Conservation (phyloP, 2,113 vertebrate genomes). For the Cacatua alba region DNA sequence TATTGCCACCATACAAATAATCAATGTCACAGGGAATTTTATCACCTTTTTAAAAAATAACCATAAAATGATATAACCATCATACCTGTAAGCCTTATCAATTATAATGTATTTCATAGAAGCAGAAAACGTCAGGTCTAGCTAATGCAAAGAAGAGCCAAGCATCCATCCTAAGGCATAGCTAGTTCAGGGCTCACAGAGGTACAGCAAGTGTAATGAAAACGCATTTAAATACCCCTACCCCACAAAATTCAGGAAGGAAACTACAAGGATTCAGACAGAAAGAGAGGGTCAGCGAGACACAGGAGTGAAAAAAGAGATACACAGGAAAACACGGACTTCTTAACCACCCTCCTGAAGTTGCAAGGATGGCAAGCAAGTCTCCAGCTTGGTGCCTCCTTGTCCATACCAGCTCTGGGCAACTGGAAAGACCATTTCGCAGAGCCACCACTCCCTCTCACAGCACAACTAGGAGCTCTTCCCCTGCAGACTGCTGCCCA, state of each 20-base stretch:
- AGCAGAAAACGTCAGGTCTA: background rate
- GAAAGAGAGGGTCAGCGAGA: background rate
- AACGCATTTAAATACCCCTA: background rate
- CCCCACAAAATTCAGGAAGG: background rate
- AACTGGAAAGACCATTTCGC: background rate
- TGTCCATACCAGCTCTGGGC: background rate
- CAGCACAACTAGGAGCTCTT: rapidly evolving
- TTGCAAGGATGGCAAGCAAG: rapidly evolving
- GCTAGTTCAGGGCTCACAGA: background rate
- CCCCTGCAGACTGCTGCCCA: rapidly evolving
- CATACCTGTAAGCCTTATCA: rapidly evolving
- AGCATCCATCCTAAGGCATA: background rate
- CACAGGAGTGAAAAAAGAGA: background rate
- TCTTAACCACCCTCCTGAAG: background rate
- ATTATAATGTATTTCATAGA: rapidly evolving
- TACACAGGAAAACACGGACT: background rate
- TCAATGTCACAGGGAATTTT: rapidly evolving
- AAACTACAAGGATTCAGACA: background rate
- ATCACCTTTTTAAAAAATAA: background rate
- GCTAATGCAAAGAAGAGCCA: background rate
- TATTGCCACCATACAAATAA: background rate
- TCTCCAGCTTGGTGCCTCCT: rapidly evolving
- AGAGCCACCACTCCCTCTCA: background rate
- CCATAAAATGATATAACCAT: background rate
- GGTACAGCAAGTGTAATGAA: background rate